phyloP scores from a whole-genome alignment of 2,113 vertebrate genomes.

The Bubo scandiacus region DNA sequence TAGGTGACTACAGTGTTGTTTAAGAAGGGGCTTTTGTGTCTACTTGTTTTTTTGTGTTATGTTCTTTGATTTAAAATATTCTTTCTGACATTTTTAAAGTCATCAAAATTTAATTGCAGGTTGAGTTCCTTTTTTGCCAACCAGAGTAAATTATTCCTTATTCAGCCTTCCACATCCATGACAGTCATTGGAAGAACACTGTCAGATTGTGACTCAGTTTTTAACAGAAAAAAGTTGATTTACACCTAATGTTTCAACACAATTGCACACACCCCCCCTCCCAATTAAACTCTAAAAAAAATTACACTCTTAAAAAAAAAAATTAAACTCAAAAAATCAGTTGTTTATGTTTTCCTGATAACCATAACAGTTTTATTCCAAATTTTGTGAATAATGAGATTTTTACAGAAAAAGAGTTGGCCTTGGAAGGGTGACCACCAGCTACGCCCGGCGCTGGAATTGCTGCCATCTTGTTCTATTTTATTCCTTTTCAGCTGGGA shows the following conservation, averaged over 20 bases:
- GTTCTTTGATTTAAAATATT: neutral
- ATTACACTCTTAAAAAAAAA: neutral
- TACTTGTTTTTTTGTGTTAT: neutral
- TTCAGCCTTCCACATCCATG: neutral
- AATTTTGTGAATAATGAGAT: neutral
- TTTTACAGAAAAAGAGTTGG: no score
- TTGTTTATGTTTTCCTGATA: neutral
- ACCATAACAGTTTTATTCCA: neutral
- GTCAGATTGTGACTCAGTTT: neutral
- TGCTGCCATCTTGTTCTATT: rapidly evolving
- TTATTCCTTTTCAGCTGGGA: conserved; percentile 80
- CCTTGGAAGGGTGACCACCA: neutral
- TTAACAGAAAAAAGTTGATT: neutral
- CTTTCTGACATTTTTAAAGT: neutral
- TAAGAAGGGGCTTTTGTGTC: no score
- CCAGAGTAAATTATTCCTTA: neutral
- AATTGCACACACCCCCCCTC: no score
- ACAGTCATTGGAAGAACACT: neutral
- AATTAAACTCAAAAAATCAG: neutral
- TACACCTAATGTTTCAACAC: neutral
- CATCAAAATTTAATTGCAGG: neutral
- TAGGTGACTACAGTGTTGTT: no score
- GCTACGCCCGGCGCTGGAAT: rapidly evolving
- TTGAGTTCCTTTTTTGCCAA: neutral
- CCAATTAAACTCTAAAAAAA: neutral